phyloP scores from a whole-genome alignment of 2,113 vertebrate species.

The Gopherus evgoodei region DNA sequence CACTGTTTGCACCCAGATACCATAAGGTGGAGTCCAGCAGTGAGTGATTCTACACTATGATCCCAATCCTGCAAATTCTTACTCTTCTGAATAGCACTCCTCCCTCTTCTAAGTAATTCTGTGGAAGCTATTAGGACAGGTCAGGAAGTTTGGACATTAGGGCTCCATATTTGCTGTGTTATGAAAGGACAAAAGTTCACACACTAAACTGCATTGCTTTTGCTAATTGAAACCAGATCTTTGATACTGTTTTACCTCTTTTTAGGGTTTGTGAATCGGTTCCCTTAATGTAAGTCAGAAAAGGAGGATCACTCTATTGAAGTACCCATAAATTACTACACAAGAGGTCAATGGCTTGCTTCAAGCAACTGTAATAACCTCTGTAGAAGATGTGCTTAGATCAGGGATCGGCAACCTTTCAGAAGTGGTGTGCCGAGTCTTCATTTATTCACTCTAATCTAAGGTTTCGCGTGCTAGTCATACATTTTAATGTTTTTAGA shows the following conservation, averaged over 20 bases:
- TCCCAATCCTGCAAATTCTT: neutral
- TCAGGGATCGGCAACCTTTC: no score
- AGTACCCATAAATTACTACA: neutral
- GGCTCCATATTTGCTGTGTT: neutral
- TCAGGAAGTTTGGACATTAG: neutral
- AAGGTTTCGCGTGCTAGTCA: no score
- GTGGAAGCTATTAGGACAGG: neutral
- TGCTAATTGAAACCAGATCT: neutral
- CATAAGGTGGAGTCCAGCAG: neutral
- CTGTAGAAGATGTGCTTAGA: neutral
- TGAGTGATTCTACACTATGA: neutral
- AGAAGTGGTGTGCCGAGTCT: no score
- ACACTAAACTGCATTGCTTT: neutral
- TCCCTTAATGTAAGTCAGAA: rapidly evolving
- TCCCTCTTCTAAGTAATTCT: neutral
- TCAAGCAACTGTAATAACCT: neutral
- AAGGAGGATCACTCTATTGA: neutral
- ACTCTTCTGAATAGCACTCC: neutral
- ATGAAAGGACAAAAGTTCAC: neutral
- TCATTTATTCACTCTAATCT: no score
- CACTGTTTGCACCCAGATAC: neutral
- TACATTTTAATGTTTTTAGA: no score
- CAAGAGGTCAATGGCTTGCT: neutral
- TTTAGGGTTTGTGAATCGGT: neutral
- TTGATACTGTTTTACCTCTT: neutral